Evolutionary conservation across 2,797 vertebrate genomes (phyloP), one percentile per base, ranked within the genome.

Genomic region (Nothura maculosa): DNA sequence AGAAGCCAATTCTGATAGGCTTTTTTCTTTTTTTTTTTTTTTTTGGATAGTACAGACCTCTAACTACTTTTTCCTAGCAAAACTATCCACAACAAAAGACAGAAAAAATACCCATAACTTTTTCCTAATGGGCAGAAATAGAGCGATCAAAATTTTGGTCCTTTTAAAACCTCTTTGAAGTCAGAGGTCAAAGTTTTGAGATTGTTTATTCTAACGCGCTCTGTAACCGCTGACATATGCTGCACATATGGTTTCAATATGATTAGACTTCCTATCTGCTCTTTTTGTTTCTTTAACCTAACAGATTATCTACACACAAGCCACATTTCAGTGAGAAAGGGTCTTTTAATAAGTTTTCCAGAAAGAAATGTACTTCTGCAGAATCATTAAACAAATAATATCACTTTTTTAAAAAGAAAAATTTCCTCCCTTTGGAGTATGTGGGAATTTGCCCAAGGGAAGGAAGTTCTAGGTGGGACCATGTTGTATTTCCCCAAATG

Each of bases 201-300:
- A 82, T 48, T 90, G 60, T 84, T 96, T 94, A 92, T 92, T 47
- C 77, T 91, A 83, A 91, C 94, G 87, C 70, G 63, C 54, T 92
- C 74, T 93, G 63, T 86, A 88, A 88, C 89, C 79, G 63, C 81
- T 90, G 83, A 88, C 94, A 94, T 95, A 81, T 91, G 95, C 77
- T 93, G 85, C 87, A 81, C 95, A 96, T 93, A 81, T 94, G 96
- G 94, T 92, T 96, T 93, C 70, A 92, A 81, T 94, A 83, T 47
- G 87, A 90, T 90, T 62, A 87, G 84, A 92, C 79, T 96, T 94
- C 90, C 6, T 10, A 94, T 87, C 55, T 55, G 60, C 2, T 57
- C 5, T 67, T 57, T 6, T 67, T 79, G 55, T 58, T 57, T 48
- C 68, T 62, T 86, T 61, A 63, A 78, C 62, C 92, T 93, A 81